These are phyloP conservation scores for Drosophila pseudotakahashii DNA, from an alignment of 2,888 invertebrate genomes.

Conservation along the genomic window DNA sequence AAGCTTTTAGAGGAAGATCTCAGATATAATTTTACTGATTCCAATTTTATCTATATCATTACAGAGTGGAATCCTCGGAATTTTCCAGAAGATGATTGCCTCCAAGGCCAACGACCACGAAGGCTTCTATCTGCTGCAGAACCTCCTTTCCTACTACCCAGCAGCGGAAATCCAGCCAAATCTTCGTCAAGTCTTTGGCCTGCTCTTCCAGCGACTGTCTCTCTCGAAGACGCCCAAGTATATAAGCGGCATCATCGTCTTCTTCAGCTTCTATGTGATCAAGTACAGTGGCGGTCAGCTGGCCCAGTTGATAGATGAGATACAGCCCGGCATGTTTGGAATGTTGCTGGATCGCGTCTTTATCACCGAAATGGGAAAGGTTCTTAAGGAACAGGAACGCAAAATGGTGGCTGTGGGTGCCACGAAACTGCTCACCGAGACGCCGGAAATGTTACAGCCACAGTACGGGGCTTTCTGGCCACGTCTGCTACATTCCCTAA, in stretches of 20 bases:
- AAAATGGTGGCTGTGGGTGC: constrained; percentile 97
- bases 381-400: constrained; percentile 92
- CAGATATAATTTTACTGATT: not conserved
- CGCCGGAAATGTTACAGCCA: constrained; percentile 88
- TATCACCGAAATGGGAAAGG: constrained; percentile 93
- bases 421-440: constrained; percentile 92
- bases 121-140: constrained; percentile 95
- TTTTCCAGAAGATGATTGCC: constrained; percentile 98
- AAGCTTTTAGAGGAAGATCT: accelerated
- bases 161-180: constrained; percentile 90
- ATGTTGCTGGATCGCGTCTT: constrained; percentile 97
- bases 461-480: constrained; percentile 88
- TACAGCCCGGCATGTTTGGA: constrained; percentile 96
- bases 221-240: constrained; percentile 98
- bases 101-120: constrained; percentile 98
- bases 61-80: constrained; percentile 93
- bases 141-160: constrained; percentile 93
- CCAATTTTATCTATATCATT: constrained; percentile 80
- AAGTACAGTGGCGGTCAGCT: constrained; percentile 91
- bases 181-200: constrained; percentile 93
- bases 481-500: constrained; percentile 88
- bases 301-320: constrained; percentile 91
- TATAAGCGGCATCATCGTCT: constrained; percentile 94
- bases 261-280: constrained; percentile 93
- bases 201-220: constrained; percentile 96